These are phyloP conservation scores for Halichondria panicea DNA, from an alignment of 37 sponge, comb jelly and placozoan species.

Conservation along the genomic window DNA sequence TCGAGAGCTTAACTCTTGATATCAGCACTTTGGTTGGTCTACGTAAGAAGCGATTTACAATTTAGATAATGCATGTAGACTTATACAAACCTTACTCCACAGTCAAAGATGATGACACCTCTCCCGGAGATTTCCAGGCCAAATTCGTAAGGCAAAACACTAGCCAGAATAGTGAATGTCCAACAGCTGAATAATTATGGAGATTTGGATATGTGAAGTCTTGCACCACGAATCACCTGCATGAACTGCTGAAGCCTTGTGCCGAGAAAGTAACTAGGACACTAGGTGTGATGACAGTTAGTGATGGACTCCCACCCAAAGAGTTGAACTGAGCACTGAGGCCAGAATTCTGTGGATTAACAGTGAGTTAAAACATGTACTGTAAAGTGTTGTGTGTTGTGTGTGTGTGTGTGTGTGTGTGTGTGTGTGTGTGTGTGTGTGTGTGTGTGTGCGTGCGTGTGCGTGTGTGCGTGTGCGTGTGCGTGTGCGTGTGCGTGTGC, in stretches of 20 bases:
- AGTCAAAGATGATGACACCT: not conserved
- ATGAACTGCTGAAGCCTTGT: not conserved
- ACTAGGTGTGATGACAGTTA: not conserved
- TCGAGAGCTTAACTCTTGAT: too few relatives aligned
- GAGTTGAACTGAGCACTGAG: constrained; percentile 25
- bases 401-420: too few relatives aligned
- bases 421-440: too few relatives aligned
- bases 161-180: not conserved
- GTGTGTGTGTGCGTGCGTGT: too few relatives aligned
- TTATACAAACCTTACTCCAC: constrained; percentile 21
- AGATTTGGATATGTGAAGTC: too few relatives aligned
- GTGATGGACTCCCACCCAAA: constrained; percentile 12
- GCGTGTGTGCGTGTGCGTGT: too few relatives aligned
- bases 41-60: too few relatives aligned
- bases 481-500: too few relatives aligned
- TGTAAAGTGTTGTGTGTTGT: too few relatives aligned
- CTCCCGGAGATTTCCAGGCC: not conserved
- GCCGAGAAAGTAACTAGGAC: not conserved
- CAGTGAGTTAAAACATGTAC: too few relatives aligned
- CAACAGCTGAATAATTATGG: not conserved
- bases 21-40: too few relatives aligned
- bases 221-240: not conserved
- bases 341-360: not conserved
- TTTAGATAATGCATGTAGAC: too few relatives aligned
- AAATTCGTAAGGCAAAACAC: not conserved